Base-by-base conservation (phyloP, 2,888 invertebrate genomes). In the Allophyes oxyacanthae region DNA sequence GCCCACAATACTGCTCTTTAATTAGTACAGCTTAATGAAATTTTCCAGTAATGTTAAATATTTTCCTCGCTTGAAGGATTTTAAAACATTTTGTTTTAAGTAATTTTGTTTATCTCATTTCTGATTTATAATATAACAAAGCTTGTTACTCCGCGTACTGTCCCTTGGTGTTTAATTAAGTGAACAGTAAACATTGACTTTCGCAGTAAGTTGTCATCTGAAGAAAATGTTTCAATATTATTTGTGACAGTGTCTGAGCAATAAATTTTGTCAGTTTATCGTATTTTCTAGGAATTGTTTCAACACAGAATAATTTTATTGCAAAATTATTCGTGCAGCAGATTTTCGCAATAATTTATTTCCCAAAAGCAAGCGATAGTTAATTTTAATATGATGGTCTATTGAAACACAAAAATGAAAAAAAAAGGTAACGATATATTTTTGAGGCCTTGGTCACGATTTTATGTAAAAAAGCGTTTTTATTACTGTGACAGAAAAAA, bases 21-120 rank as follows among this genome's bases (percentile, higher is more conserved):
- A 85, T 85, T 85, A 84, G 82, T 69, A 75, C 62, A 67, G 73
- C 78, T 79, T 84, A 83, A 86, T 86, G 80, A 84, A 86, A 82
- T 81, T 82, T 79, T 61, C 55, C 64, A 38, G 70, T 66, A 76
- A 73, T 68, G 78, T 79, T 79, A 78, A 83, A 83, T 80, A 81
- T 83, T 84, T 80, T 68, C 75, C 54, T 55, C 71, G 70, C 64
- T 70, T 69, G 44, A 71, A 77, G 75, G 79, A 78, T 77, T 81
- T 79, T 75, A 77, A 78, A 82, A 79, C 67, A 68, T 69, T 74
- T 53, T 60, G 69, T 67, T 70, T n/a, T n/a, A n/a, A n/a, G 71
- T 77, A 74, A 78, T 73, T 75, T 63, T 50, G 70, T 75, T 77
- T 74, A 66, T 75, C 76, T 75, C 75, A 56, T 61, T 78, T 74